Evolutionary conservation across 2,888 invertebrate genomes (phyloP), one percentile per base, ranked within the genome.

Genomic region (Cosmia trapezina): DNA sequence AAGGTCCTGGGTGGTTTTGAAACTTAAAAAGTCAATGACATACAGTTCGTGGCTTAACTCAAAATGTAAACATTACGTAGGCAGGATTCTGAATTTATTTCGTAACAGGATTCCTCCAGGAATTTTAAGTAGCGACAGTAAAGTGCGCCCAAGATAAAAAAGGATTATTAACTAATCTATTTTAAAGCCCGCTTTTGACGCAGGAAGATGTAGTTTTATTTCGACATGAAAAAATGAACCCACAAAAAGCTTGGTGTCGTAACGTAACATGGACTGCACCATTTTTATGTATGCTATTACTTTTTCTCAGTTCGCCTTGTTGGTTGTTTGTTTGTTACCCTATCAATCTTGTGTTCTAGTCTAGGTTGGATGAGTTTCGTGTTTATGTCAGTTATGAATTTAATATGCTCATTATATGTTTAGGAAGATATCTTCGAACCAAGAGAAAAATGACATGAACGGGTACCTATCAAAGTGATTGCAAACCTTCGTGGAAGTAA

Each of bases 1-100:
- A 78, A 87, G 82, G 76, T 88, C 89, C 89, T 89, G 86, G 73
- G 76, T 79, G 84, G 76, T 82, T 83, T 82, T 80, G 69, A 77
- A 83, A 82, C 81, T 81, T 85, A 74, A 81, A 83, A 83, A 89
- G 90, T 90, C 88, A 90, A 87, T 85, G 89, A 89, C 89, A 86
- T 85, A n/a, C n/a, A 73, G 78, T 78, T 70, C 81, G 80, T 79
- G 81, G 86, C 79, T 85, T 85, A 88, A 87, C 84, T 87, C 76
- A 73, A 83, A 87, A 85, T 83, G 86, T 89, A 90, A 91, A 91
- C 87, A 88, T 84, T 77, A 83, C 71, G 69, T 81, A 84, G 73
- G 64, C 71, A 78, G 75, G 77, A 74, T 74, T 74, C 70, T 74
- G 74, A 83, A 86, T 80, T 83, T 72, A 86, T 91, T 88, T 80